Evolutionary conservation across 2,113 vertebrate genomes (phyloP), one percentile per base, ranked within the genome.

Genomic region (Engystomops pustulosus): DNA sequence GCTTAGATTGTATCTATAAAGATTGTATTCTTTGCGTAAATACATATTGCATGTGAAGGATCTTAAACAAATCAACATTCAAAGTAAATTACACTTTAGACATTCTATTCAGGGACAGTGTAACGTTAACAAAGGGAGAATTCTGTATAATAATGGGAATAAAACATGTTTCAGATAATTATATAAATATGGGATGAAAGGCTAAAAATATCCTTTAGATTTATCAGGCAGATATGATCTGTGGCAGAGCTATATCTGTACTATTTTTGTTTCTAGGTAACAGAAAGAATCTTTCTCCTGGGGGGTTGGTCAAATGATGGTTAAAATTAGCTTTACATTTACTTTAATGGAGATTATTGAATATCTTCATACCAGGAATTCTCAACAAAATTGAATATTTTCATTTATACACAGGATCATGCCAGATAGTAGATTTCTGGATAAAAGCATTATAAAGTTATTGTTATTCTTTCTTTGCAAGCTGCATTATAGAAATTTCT

Each of bases 231-330:
- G 12, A 45, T 70, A 36, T 34, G 74, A 34, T 55, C 14, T 27
- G 27, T 8, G 30, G 45, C 49, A n/a, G 18, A 3, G 18, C 1
- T 76, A 10, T 12, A 76, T 55, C 74, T 76, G 25, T 36, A 36
- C 51, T 53, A 49, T 53, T 55, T 76, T 76, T 18, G 47, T 76
- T 53, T 34, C 47, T 55, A 76, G 49, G 74, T 76, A 53, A 55
- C 74, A 76, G 49, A 53, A 23, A 30, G 72, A 36, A 53, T 30
- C 0, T 53, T 36, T 76, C 20, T 20, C 51, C 20, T 25, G 5
- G 20, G n/a, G 69, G 14, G 27, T 65, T 34, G 30, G 69, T 41
- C 34, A 41, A 69, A 11, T 69, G 8, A 69, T n/a, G 34, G 67
- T 23, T 69, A 41, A 38, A n/a, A 69, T 38, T 38, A 69, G 67